A percentile compares a stretch with the other conserved stretches of the same genome.
These are phyloP conservation scores for Muricea muricata DNA, from an alignment of 92 coral and sea anemone species.

Conservation along the genomic window DNA sequence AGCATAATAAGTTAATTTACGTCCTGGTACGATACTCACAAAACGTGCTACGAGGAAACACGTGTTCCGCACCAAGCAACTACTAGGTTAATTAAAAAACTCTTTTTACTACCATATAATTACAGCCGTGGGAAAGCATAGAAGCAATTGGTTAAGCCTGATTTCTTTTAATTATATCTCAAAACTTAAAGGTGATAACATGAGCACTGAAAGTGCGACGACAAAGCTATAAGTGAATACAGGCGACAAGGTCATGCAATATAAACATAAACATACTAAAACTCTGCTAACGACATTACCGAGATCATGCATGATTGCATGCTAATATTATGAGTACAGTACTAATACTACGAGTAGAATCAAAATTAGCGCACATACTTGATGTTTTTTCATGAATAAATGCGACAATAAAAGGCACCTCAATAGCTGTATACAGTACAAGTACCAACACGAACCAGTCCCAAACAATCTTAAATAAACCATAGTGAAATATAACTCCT, in stretches of 20 bases:
- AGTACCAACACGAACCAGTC: conserved; percentile 90
- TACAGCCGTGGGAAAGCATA: too few species aligned
- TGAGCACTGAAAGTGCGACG: neutral
- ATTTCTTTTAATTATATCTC: neutral
- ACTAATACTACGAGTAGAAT: neutral
- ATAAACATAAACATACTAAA: neutral
- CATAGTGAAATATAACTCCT: conserved; percentile 92
- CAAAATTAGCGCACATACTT: neutral
- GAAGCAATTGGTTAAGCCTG: too few species aligned
- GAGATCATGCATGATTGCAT: too few species aligned
- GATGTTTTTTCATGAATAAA: conserved; percentile 55
- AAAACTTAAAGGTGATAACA: conserved; percentile 11
- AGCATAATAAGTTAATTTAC: too few species aligned
- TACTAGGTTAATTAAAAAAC: too few species aligned
- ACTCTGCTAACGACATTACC: neutral
- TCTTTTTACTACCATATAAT: neutral
- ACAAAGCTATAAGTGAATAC: neutral
- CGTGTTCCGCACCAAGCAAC: too few species aligned
- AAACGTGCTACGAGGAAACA: too few species aligned
- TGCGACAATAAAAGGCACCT: conserved; percentile 91
- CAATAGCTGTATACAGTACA: conserved; percentile 95
- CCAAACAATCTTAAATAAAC: conserved; percentile 94
- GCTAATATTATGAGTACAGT: too few species aligned
- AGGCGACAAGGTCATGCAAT: neutral
- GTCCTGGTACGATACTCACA: too few species aligned